These are phyloP conservation scores for Scolopax rusticola DNA, from an alignment of 2,797 vertebrate genomes.

Conservation along the genomic window DNA sequence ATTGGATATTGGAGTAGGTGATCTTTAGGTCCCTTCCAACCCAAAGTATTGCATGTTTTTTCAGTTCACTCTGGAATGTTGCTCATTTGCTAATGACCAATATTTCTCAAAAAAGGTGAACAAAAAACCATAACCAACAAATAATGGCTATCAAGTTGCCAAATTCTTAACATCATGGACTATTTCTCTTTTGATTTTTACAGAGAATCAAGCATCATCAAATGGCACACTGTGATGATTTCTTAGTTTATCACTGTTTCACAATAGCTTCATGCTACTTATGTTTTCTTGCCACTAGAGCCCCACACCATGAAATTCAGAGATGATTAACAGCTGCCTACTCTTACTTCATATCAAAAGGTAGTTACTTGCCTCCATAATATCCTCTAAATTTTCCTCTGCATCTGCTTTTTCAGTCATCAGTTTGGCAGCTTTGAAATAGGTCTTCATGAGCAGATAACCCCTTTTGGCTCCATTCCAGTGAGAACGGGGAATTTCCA, in stretches of 20 bases:
- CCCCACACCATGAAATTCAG: not conserved
- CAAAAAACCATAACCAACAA: not conserved
- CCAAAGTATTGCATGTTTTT: not conserved
- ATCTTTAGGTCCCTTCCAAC: not conserved
- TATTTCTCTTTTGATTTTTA: not conserved
- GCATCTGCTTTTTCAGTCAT: slow-evolving; percentile 98
- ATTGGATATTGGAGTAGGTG: not conserved
- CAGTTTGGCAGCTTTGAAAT: slow-evolving; percentile 96
- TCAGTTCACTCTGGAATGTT: not conserved
- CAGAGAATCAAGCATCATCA: not conserved
- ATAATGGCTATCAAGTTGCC: not conserved
- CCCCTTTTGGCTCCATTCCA: slow-evolving; percentile 92
- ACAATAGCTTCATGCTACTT: not conserved
- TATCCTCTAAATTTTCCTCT: slow-evolving; percentile 95
- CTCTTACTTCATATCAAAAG: not conserved
- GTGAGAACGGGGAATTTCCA: slow-evolving; percentile 96
- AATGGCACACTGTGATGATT: not conserved
- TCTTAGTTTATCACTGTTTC: not conserved
- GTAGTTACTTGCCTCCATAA: slow-evolving; percentile 89
- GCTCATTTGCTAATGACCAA: not conserved
- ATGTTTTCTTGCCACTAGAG: not conserved
- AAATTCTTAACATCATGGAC: not conserved
- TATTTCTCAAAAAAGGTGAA: not conserved
- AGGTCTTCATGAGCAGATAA: slow-evolving; percentile 94
- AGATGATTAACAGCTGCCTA: not conserved